phyloP scores from a whole-genome alignment of 2,797 vertebrate species.

The Pantherophis alleghaniensis region DNA sequence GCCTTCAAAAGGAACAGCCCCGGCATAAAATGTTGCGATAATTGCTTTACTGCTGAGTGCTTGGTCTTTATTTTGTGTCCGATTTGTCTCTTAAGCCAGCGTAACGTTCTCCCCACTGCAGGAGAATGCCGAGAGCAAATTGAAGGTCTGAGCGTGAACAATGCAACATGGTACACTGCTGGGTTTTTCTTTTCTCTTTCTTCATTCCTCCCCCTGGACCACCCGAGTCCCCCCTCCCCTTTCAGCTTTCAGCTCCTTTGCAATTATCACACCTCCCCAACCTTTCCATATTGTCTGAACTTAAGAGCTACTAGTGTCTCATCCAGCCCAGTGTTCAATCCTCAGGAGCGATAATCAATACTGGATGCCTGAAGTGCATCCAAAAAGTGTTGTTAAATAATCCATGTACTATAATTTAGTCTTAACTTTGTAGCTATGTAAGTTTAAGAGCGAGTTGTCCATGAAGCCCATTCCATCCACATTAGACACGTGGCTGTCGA shows the following conservation, averaged over 20 bases:
- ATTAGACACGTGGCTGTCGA: not conserved
- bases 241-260: constrained; percentile 56
- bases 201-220: constrained; percentile 77
- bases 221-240: constrained; percentile 77
- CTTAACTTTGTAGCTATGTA: not conserved
- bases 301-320: constrained; percentile 8
- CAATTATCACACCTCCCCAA: constrained; percentile 44
- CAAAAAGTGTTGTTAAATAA: constrained; percentile 3
- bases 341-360: not conserved
- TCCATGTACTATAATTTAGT: not conserved
- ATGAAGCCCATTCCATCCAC: not conserved
- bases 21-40: constrained; percentile 97
- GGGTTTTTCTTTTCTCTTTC: constrained; percentile 84
- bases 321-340: not conserved
- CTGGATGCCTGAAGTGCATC: not conserved
- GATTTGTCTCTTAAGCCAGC: constrained; percentile 99
- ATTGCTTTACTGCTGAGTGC: constrained; percentile 99
- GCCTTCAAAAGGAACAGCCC: constrained; percentile 90
- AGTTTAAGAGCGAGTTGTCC: not conserved
- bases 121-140: constrained; percentile 99
- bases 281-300: constrained; percentile 42
- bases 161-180: constrained; percentile 97
- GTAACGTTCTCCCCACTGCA: constrained; percentile 98
- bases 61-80: constrained; percentile 92
- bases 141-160: constrained; percentile 99